phyloP scores from a whole-genome alignment of 1,140 invertebrate genomes.

The Tetramorium simillimum region DNA sequence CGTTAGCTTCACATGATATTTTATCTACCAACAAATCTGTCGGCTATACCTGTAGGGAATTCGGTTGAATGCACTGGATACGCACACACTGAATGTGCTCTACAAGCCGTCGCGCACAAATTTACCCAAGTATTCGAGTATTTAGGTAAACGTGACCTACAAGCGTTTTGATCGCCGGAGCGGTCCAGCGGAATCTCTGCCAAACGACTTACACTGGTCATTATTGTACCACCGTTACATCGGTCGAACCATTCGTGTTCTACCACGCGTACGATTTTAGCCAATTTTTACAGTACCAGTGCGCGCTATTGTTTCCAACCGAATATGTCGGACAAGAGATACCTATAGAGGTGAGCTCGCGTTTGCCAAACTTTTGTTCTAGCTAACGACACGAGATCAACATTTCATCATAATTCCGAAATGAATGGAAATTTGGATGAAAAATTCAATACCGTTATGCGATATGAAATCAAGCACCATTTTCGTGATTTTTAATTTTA shows the following conservation, averaged over 20 bases:
- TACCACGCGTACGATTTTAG: background rate
- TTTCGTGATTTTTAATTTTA: too few species aligned
- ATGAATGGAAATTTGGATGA: background rate
- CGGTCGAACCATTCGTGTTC: background rate
- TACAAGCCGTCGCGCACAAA: background rate
- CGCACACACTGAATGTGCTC: too few species aligned
- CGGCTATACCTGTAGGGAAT: background rate
- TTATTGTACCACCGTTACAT: background rate
- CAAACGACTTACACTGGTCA: background rate
- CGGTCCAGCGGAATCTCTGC: background rate
- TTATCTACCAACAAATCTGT: constrained; percentile 7
- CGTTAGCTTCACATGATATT: constrained; percentile 10
- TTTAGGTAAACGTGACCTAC: constrained; percentile 10
- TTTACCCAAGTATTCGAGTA: constrained; percentile 21
- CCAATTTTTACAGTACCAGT: background rate
- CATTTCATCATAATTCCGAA: background rate
- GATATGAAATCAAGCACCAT: too few species aligned
- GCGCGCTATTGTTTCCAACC: background rate
- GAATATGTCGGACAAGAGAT: background rate
- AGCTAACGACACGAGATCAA: background rate
- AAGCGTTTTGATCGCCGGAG: background rate
- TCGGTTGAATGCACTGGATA: background rate
- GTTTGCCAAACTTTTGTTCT: background rate
- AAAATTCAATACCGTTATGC: background rate
- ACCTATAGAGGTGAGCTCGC: background rate